Base-by-base conservation (phyloP, 1,140 invertebrate genomes). In the Macrobrachium nipponense region DNA sequence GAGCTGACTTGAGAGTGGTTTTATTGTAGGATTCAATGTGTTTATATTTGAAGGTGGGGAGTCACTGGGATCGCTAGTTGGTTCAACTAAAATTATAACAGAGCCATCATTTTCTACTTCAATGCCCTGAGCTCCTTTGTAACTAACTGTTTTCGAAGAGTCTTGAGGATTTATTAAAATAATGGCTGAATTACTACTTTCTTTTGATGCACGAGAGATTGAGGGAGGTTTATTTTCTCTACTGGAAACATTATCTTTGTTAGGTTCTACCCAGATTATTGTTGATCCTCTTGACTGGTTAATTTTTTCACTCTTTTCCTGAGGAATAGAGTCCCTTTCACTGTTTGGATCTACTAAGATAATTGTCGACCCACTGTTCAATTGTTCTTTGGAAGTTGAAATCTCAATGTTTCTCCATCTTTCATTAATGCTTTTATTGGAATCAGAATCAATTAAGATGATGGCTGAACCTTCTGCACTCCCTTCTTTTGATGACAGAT, bases 11-110 rank as follows among this genome's bases (percentile, higher is more conserved):
- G 76, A 43, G 17, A 75, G 68, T 5, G 20, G 14, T 61, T 23
- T 43, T 27, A 68, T 12, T 18, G 58, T 23, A 20, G 80, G 80
- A 18, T 73, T 59, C 23, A 82, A 18, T 60, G 80, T 82, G 58
- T 60, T 60, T 27, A 73, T 44, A n/a, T 27, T 1, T 23, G 17
- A 27, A 12, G 61, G 60, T 60, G 43, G 15, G 18, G 75, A 27
- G 60, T 15, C 3, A 11, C 68, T n/a, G 44, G 36, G 5, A 66
- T 51, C 36, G 18, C 59, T 27, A 12, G 62, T 59, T 79, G 76
- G 76, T n/a, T 79, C 76, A 27, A 79, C 76, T 18, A 61, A 61
- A 18, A 79, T 79, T 5, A 79, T 79, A 10, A 79, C 76, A 23
- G 76, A 20, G 18, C 59, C 36, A 20, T 15, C 44, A 15, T 79